A percentile compares a stretch with the other conserved stretches of the same genome.
These are phyloP conservation scores for Sebastes hubbsi DNA, from an alignment of 2,797 vertebrate genomes.

Conservation along the genomic window DNA sequence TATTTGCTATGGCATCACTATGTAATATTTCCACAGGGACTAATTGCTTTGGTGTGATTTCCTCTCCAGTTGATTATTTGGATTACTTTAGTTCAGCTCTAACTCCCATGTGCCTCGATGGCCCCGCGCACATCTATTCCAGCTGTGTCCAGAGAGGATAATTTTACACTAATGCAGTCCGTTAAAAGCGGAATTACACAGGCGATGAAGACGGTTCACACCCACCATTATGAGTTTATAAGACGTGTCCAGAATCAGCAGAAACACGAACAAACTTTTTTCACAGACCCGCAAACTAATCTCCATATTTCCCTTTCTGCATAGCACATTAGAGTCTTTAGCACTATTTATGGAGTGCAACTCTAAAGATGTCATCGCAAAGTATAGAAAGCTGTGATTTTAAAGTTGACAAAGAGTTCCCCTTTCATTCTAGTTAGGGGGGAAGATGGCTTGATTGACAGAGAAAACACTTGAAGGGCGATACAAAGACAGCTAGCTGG, in stretches of 20 bases:
- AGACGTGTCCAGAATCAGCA: slow-evolving; percentile 29
- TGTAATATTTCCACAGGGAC: slow-evolving; percentile 51
- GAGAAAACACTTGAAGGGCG: slow-evolving; percentile 77
- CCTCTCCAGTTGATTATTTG: slow-evolving; percentile 40
- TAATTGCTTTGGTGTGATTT: slow-evolving; percentile 57
- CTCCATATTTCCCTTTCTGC: slow-evolving; percentile 30
- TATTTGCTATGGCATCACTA: slow-evolving; percentile 46
- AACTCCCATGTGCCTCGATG: slow-evolving; percentile 18
- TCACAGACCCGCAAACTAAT: slow-evolving; percentile 22
- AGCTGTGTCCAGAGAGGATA: slow-evolving; percentile 44
- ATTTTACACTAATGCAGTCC: slow-evolving; percentile 45
- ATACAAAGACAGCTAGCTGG: slow-evolving; percentile 75
- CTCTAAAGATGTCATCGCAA: slow-evolving; percentile 52
- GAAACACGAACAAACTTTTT: slow-evolving; percentile 23
- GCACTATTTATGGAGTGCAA: slow-evolving; percentile 56
- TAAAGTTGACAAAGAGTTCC: slow-evolving; percentile 74
- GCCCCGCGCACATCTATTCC: slow-evolving; percentile 35
- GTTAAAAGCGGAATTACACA: slow-evolving; percentile 54
- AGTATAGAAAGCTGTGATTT: slow-evolving; percentile 59
- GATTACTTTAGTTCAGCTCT: slow-evolving; percentile 40
- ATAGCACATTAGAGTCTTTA: slow-evolving; percentile 51
- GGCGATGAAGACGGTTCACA: slow-evolving; percentile 34
- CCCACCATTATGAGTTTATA: slow-evolving; percentile 16
- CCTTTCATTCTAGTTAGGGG: slow-evolving; percentile 70
- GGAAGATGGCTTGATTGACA: slow-evolving; percentile 75